Conservation (phyloP, 1,140 invertebrate genomes). For the Dufourea novaeangliae region DNA sequence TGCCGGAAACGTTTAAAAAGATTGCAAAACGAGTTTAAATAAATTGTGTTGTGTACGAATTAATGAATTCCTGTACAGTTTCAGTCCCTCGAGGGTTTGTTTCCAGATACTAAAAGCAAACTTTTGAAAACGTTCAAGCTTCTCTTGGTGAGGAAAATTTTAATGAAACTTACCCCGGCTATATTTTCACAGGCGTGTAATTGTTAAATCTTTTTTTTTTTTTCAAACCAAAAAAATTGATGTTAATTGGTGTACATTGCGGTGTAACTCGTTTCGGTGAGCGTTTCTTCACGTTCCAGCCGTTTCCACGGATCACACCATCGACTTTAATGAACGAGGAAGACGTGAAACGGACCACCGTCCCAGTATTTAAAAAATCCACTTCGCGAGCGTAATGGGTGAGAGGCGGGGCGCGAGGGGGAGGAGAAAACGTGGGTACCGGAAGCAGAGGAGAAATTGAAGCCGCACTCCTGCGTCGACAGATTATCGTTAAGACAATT, state of each 20-base stretch:
- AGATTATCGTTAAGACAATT: conserved; percentile 70
- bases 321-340: conserved; percentile 58
- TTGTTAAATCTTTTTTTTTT: background rate
- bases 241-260: conserved; percentile 19
- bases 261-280: background rate
- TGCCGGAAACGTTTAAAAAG: too few relatives aligned
- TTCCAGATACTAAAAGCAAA: too few relatives aligned
- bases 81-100: too few relatives aligned
- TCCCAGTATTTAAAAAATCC: conserved; percentile 48
- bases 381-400: background rate
- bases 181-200: background rate
- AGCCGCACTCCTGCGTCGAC: conserved; percentile 17
- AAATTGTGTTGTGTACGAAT: too few relatives aligned
- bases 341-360: conserved; percentile 22
- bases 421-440: background rate
- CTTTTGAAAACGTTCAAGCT: conserved; percentile 11
- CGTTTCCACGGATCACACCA: conserved; percentile 45
- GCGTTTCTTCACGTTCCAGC: background rate
- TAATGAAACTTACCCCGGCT: background rate
- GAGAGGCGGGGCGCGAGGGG: background rate
- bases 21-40: too few relatives aligned
- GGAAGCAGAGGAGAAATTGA: conserved; percentile 37
- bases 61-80: too few relatives aligned
- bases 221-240: background rate
- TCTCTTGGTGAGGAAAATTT: background rate